phyloP scores from a whole-genome alignment of 2,888 invertebrate species.

The Calliphora vomitoria region DNA sequence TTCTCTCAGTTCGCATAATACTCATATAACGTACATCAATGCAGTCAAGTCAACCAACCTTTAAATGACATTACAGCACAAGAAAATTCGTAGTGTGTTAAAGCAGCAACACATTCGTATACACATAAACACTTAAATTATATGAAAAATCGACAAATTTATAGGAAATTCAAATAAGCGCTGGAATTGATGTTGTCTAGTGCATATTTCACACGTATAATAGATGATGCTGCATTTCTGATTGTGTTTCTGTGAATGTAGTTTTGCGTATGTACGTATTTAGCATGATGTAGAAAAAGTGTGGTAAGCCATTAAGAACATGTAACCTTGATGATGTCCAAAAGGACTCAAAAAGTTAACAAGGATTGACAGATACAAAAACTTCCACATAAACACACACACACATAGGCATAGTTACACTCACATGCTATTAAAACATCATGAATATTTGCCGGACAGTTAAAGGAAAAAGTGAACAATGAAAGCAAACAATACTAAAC shows the following conservation, averaged over 20 bases:
- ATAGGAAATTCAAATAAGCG: conserved; percentile 53
- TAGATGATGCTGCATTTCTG: conserved; percentile 9
- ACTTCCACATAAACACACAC: not conserved
- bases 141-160: conserved; percentile 28
- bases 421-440: conserved; percentile 1
- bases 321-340: conserved; percentile 65
- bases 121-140: not conserved
- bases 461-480: conserved; percentile 16
- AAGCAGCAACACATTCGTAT: not conserved
- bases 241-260: not conserved
- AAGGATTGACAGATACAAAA: conserved; percentile 43
- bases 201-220: conserved; percentile 33
- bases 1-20: not conserved
- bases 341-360: conserved; percentile 51
- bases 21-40: conserved; percentile 18
- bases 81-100: not conserved
- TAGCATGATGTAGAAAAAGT: conserved; percentile 17
- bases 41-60: conserved; percentile 53
- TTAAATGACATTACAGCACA: conserved; percentile 48
- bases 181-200: conserved; percentile 34
- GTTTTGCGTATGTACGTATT: not conserved
- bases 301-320: conserved; percentile 53
- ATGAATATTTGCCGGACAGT: conserved; percentile 33
- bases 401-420: not conserved
- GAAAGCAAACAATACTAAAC: conserved; percentile 2